Conservation (phyloP, 2,888 invertebrate genomes). For the Clostera curtula region DNA sequence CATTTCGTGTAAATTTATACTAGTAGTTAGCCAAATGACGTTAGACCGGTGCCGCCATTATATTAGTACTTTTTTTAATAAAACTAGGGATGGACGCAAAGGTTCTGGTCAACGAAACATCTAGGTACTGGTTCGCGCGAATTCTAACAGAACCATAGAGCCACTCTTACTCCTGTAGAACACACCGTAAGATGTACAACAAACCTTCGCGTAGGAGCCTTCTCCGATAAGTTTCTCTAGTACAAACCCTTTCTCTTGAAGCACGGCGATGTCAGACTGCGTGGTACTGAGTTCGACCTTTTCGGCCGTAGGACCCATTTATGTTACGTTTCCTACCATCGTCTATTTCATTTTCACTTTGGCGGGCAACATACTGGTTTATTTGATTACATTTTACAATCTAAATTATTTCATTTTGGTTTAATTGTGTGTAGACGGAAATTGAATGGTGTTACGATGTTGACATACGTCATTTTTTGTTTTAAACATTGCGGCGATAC, state of each 20-base stretch:
- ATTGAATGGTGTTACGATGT: slow-evolving; percentile 5
- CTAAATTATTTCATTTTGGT: slow-evolving; percentile 14
- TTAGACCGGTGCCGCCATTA: too few species aligned
- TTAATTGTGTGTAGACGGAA: slow-evolving; percentile 12
- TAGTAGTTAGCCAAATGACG: too few species aligned
- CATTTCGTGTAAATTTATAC: too few species aligned
- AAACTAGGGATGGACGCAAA: too few species aligned
- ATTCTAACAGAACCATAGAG: too few species aligned
- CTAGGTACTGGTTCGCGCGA: too few species aligned
- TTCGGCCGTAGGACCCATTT: slow-evolving; percentile 40
- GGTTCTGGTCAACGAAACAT: too few species aligned
- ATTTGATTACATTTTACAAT: slow-evolving; percentile 13
- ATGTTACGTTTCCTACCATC: slow-evolving; percentile 25
- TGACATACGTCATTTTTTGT: slow-evolving; percentile 6
- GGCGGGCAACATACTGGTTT: slow-evolving; percentile 43
- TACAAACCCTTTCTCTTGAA: slow-evolving; percentile 74
- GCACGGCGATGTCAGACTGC: slow-evolving; percentile 48
- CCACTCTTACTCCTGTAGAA: too few species aligned
- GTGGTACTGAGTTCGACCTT: slow-evolving; percentile 48
- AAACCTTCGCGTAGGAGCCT: slow-evolving; percentile 86
- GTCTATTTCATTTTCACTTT: slow-evolving; percentile 57
- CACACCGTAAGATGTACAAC: not conserved
- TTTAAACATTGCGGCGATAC: too few species aligned
- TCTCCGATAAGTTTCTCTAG: slow-evolving; percentile 80
- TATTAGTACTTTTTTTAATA: too few species aligned